Percentiles rank a stretch among this genome's conserved stretches.
Evolutionary conservation across 2,888 invertebrate genomes (phyloP).

Genomic region (Bedellia somnulentella): DNA sequence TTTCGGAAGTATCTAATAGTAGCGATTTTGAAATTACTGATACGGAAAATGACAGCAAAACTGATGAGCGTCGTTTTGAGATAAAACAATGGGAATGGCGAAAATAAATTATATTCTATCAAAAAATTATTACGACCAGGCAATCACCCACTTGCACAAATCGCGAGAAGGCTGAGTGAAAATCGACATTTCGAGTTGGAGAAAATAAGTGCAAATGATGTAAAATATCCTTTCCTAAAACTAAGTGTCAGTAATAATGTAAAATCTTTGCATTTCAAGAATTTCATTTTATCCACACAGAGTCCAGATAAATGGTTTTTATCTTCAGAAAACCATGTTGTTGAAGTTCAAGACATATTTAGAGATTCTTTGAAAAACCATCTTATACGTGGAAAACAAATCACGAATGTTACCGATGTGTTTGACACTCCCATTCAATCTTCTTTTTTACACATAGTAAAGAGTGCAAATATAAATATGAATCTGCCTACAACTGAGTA

Average conservation of each 20-base stretch:
- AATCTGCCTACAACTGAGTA: too few relatives aligned
- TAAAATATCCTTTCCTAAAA: too few relatives aligned
- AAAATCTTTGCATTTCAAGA: conserved; percentile 2
- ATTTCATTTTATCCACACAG: conserved; percentile 4
- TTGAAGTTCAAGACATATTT: conserved; percentile 2
- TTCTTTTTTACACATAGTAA: too few relatives aligned
- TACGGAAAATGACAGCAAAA: too few relatives aligned
- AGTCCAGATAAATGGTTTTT: conserved; percentile 9
- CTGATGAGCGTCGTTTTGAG: conserved; percentile 1
- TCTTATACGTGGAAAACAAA: too few relatives aligned
- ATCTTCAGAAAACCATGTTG: conserved; percentile 1
- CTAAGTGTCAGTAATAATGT: too few relatives aligned
- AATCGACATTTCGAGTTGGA: neutral
- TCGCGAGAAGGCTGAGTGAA: conserved; percentile 8
- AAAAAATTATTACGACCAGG: conserved; percentile 6
- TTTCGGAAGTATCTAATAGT: too few relatives aligned
- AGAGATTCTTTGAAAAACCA: too few relatives aligned
- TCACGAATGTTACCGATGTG: neutral
- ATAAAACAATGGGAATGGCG: neutral
- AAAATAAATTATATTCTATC: conserved; percentile 5
- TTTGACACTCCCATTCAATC: neutral
- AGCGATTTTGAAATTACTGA: too few relatives aligned
- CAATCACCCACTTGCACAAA: conserved; percentile 8
- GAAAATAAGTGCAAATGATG: too few relatives aligned
- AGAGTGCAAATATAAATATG: too few relatives aligned